phyloP scores from a whole-genome alignment of 2,888 invertebrate species.

The Drosophila peninsularis region DNA sequence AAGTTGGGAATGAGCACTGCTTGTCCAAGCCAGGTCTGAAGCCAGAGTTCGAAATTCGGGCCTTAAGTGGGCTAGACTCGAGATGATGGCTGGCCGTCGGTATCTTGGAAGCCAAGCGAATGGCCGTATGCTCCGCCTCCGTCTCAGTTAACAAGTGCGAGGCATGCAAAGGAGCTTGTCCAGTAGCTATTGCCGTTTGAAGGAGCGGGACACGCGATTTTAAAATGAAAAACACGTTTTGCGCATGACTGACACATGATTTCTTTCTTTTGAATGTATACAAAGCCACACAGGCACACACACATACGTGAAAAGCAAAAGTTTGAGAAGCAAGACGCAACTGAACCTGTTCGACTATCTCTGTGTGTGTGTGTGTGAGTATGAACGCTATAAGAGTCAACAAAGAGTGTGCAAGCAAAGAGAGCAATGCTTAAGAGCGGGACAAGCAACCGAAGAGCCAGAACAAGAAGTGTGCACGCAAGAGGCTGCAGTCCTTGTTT shows the following conservation, averaged over 20 bases:
- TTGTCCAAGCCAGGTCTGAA: conserved; percentile 31
- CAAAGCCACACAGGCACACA: conserved; percentile 23
- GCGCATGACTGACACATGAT: conserved; percentile 80
- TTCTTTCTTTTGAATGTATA: conserved; percentile 58
- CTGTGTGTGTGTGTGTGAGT: conserved; percentile 14
- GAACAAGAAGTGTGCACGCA: conserved; percentile 34
- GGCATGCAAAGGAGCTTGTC: conserved; percentile 70
- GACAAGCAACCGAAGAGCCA: conserved; percentile 41
- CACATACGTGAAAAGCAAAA: conserved; percentile 40
- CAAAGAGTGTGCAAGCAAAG: conserved; percentile 36
- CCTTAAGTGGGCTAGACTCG: conserved; percentile 29
- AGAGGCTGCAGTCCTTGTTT: conserved; percentile 24
- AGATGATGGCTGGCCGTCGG: conserved; percentile 51
- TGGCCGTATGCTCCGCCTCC: conserved; percentile 81
- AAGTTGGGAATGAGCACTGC: conserved; percentile 27
- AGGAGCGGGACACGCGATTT: conserved; percentile 72
- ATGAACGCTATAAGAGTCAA: conserved; percentile 25
- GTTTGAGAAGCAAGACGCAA: conserved; percentile 50
- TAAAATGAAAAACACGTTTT: conserved; percentile 78
- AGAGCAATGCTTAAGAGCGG: conserved; percentile 47
- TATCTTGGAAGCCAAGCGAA: conserved; percentile 52
- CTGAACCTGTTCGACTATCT: conserved; percentile 17
- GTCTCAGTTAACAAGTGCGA: conserved; percentile 72
- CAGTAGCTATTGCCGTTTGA: conserved; percentile 41
- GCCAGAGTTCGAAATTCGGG: conserved; percentile 17